Evolutionary conservation across 2,888 invertebrate species (phyloP).

Genomic region (Eledone cirrhosa): DNA sequence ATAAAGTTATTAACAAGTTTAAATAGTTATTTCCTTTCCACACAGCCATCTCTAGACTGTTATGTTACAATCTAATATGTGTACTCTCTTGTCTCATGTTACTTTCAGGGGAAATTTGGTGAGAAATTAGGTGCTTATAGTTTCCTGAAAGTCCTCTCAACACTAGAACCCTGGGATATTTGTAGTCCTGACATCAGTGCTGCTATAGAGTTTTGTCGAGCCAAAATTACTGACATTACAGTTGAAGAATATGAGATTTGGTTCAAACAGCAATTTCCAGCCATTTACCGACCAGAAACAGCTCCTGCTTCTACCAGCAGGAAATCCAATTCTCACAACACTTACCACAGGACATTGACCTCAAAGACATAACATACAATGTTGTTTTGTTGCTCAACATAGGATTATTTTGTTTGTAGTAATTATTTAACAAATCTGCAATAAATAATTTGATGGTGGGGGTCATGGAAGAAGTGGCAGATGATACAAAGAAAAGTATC

Average conservation of each 20-base stretch:
- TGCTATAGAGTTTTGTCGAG: conserved; percentile 65
- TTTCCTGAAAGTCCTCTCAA: conserved; percentile 61
- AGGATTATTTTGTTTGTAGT: no score
- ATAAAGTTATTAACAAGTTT: no score
- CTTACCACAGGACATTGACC: background rate
- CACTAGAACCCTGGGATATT: conserved; percentile 65
- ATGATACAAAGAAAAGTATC: no score
- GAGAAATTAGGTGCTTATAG: conserved; percentile 63
- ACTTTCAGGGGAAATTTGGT: conserved; percentile 59
- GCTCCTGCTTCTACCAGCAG: conserved; percentile 44
- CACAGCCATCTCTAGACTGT: no score
- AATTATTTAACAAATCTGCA: no score
- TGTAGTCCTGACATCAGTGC: conserved; percentile 64
- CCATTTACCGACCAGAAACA: conserved; percentile 58
- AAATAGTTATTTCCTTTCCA: no score
- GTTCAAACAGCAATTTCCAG: conserved; percentile 62
- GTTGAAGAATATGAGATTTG: conserved; percentile 65
- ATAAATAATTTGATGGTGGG: no score
- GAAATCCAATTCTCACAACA: background rate
- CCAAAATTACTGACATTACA: conserved; percentile 63
- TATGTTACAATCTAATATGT: background rate
- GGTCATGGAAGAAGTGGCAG: no score
- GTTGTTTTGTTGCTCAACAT: no score
- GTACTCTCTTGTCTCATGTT: background rate
- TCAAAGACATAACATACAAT: no score